Evolutionary conservation across 92 coral and sea anemone genomes (phyloP).

Genomic region (Zoanthus gigantus): DNA sequence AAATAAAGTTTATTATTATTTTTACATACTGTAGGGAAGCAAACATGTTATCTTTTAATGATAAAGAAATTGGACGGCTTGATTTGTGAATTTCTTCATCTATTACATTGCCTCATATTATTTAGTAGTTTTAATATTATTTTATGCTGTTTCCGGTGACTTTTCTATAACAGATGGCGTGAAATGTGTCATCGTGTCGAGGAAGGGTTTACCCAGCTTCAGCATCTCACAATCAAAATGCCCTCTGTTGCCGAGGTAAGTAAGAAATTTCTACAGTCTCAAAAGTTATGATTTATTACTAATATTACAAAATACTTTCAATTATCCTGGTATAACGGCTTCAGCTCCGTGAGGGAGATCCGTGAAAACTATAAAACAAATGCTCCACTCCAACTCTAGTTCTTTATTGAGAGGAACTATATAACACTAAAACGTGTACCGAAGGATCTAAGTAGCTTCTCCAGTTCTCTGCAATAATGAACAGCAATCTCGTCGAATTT

Average conservation of each 20-base stretch:
- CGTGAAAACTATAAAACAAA: no score
- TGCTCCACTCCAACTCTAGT: no score
- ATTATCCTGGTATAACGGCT: no score
- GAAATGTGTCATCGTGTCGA: conserved; percentile 88
- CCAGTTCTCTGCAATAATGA: no score
- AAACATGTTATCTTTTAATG: background rate
- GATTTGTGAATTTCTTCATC: background rate
- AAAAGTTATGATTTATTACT: no score
- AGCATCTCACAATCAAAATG: conserved; percentile 80
- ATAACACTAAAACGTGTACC: no score
- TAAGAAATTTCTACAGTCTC: background rate
- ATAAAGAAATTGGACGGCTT: background rate
- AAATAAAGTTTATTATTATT: no score
- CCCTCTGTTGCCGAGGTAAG: conserved; percentile 84
- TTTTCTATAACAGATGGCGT: conserved; percentile 67
- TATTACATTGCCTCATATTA: background rate
- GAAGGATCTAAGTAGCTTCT: no score
- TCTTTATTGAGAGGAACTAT: no score
- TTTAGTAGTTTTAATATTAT: background rate
- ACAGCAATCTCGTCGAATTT: no score
- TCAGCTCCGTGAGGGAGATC: no score
- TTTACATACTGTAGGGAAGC: background rate
- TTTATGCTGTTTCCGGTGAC: background rate
- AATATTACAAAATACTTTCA: no score
- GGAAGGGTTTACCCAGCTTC: conserved; percentile 83